Evolutionary conservation across 2,888 invertebrate species (phyloP).

Genomic region (Ecliptopera silaceata): DNA sequence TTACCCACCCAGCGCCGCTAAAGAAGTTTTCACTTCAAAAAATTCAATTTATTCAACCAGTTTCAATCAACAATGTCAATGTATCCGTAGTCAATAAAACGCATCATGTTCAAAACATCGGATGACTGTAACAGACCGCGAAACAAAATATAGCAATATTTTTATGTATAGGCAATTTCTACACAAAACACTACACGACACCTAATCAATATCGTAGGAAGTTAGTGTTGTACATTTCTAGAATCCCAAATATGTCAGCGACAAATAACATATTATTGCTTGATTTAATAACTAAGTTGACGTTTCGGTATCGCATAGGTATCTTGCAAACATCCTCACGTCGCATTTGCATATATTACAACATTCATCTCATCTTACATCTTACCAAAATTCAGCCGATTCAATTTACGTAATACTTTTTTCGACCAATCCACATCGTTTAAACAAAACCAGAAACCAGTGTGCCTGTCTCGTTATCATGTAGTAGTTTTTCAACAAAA

Average conservation of each 20-base stretch:
- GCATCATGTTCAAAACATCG: constrained; percentile 15
- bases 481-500: constrained; percentile 39
- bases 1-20: no score
- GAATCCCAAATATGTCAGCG: no score
- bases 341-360: constrained; percentile 31
- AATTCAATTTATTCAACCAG: not conserved
- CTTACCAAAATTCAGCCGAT: constrained; percentile 19
- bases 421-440: constrained; percentile 30
- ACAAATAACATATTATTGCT: no score
- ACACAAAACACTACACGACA: no score
- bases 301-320: no score
- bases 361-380: no score
- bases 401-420: constrained; percentile 32
- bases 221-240: no score
- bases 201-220: no score
- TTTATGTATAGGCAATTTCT: no score
- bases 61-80: constrained; percentile 2
- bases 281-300: no score
- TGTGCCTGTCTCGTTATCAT: constrained; percentile 42
- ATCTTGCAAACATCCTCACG: no score
- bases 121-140: constrained; percentile 12
- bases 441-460: constrained; percentile 36
- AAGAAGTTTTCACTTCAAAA: no score
- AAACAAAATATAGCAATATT: constrained; percentile 28
- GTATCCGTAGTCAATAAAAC: constrained; percentile 18